Base-by-base conservation (phyloP, 2,113 vertebrate species). In the Rousettus leschenaultii region DNA sequence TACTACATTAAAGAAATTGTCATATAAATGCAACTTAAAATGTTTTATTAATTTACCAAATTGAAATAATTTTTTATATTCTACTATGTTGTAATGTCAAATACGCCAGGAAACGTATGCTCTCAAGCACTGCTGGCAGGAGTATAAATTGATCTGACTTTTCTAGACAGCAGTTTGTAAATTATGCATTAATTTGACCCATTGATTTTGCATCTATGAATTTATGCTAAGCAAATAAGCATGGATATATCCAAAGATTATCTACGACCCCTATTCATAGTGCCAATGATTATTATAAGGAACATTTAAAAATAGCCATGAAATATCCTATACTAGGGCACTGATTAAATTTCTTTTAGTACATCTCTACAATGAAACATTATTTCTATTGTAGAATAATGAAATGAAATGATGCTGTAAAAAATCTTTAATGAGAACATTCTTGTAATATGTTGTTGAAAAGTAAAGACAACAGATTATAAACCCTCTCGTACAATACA, bases 211-310 rank as follows among this genome's bases (percentile, higher is more conserved):
- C 40, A 53, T 90, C 61, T 89, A 21, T 66, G 89, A 90, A 65
- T 93, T 57, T 92, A 73, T 95, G 48, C 53, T 95, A 26, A 53
- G 53, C 13, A 97, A 94, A 91, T 95, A 96, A 89, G 30, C 11
- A 43, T 61, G 10, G 43, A 40, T 75, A 38, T 93, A 57, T 79
- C 82, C 77, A 88, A 97, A 92, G 65, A 85, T 73, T 86, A 95
- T 86, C 92, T 89, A 61, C 14, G 75, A 65, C 28, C 48, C 33
- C 21, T 88, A 57, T 86, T 94, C 71, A 65, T 51, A 95, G 33
- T 40, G 84, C 40, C 51, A 77, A 10, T 65, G 28, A 53, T 73
- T 85, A 35, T 82, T 91, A 74, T 70, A 86, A 89, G 57, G 30
- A 80, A 70, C 40, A 70, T 88, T 74, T 85, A 45, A 80, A 91